Base-by-base conservation (phyloP, 2,888 invertebrate genomes). In the Atherix ibis region DNA sequence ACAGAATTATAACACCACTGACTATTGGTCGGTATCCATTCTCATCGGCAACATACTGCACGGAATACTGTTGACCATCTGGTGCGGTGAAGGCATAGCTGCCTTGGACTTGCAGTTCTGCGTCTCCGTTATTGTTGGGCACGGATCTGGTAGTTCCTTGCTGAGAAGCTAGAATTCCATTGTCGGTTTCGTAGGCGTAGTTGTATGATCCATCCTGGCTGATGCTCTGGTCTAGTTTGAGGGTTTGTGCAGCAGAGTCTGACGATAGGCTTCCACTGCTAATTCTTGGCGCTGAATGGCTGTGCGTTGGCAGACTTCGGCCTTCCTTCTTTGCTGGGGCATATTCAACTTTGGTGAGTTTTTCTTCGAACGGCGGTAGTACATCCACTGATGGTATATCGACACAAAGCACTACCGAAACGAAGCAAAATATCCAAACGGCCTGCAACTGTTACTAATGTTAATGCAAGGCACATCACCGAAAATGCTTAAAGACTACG, bases 21-120 rank as follows among this genome's bases (percentile, higher is more conserved):
- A 56, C 18, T 40, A 31, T 27, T 34, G 77, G 69, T 41, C 70
- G 71, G 66, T 71, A 78, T 38, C 79, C 78, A 43, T 73, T 70
- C 52, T 76, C 76, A 45, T 78, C 73, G 43, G 79, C 76, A 37
- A 66, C 49, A 56, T 76, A 79, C 29, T 61, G 56, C 39, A 77
- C 51, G n/a, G 58, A 49, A 45, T 73, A 62, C 10, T 62, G 62
- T 27, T 65, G 57, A n/a, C 78, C 78, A 43, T 76, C 76, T 10
- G 72, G 72, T 16, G 71, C 66, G 4, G 63, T 65, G 56, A 64
- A 70, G 19, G 64, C 56, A 60, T 62, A 73, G 2, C 62, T 52
- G 17, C 73, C 73, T 43, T 67, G 62, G 8, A 59, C 58, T 10
- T 66, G 56, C 8, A 57, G 52, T 3, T 62, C 56, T 2, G 42